Percentiles rank a stretch among this genome's conserved stretches.
These are phyloP conservation scores for Orchestes rusci DNA, from an alignment of 2,888 invertebrate species.

Conservation along the genomic window DNA sequence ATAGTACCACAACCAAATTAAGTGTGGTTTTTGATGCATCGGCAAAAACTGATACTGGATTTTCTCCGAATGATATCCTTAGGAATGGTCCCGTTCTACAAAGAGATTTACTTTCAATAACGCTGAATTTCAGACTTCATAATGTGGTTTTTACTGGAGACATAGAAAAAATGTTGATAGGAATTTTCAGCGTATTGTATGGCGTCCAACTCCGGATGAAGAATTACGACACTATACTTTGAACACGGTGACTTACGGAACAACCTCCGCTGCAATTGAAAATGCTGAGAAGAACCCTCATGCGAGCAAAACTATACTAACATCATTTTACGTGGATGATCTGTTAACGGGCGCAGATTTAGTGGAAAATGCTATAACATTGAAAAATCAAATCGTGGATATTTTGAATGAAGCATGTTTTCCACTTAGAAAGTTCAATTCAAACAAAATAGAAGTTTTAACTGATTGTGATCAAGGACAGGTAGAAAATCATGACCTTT, in stretches of 20 bases:
- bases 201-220: slow-evolving; percentile 4
- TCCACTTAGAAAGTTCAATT: slow-evolving; percentile 17
- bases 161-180: slow-evolving; percentile 12
- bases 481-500: not conserved
- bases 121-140: slow-evolving; percentile 17
- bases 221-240: slow-evolving; percentile 6
- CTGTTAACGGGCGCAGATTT: slow-evolving; percentile 13
- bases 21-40: slow-evolving; percentile 11
- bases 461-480: not conserved
- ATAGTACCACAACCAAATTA: slow-evolving; percentile 19
- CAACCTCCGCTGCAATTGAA: slow-evolving; percentile 7
- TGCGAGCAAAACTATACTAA: not conserved
- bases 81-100: slow-evolving; percentile 4
- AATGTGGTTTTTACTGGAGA: slow-evolving; percentile 9
- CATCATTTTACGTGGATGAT: slow-evolving; percentile 30
- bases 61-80: slow-evolving; percentile 4
- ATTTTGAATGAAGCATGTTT: slow-evolving; percentile 11
- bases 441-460: slow-evolving; percentile 11
- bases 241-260: slow-evolving; percentile 25
- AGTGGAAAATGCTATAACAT: slow-evolving; percentile 7
- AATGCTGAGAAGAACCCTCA: not conserved
- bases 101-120: slow-evolving; percentile 1
- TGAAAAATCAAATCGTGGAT: slow-evolving; percentile 12
- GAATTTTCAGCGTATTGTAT: slow-evolving; percentile 9
- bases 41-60: not conserved